Conservation (phyloP, 2,113 vertebrate genomes). For the Melanerpes aurifrons region DNA sequence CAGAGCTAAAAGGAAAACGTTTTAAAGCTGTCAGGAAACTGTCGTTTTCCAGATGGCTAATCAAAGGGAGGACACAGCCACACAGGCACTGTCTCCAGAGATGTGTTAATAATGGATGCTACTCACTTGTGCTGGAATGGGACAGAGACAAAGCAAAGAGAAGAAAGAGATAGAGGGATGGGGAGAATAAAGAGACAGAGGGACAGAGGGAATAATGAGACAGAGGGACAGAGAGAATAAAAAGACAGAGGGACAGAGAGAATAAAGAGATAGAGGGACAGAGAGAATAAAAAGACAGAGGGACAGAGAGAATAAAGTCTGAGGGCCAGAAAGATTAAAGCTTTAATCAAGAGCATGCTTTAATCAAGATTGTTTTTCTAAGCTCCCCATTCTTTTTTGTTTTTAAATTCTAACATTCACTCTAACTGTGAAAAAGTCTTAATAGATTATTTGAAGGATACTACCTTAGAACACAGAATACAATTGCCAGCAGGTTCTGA, state of each 20-base stretch:
- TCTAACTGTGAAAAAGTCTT: background rate
- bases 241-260: background rate
- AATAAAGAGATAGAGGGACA: background rate
- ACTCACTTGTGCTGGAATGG: background rate
- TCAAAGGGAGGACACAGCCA: constrained; percentile 10
- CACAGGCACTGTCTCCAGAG: background rate
- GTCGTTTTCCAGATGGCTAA: background rate
- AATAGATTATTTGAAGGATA: background rate
- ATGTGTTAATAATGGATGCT: background rate
- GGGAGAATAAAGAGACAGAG: background rate
- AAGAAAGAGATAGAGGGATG: background rate
- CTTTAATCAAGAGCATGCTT: background rate
- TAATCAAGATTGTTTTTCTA: background rate
- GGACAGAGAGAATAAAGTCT: background rate
- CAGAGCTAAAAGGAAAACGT: background rate
- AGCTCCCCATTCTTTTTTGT: background rate
- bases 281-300: background rate
- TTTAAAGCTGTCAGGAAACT: constrained; percentile 7
- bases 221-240: background rate
- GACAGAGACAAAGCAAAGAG: background rate
- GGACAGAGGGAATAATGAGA: background rate
- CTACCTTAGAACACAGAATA: background rate
- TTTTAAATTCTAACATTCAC: background rate
- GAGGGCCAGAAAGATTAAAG: background rate
- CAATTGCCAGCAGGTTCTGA: background rate